These are phyloP conservation scores for Mormyrus iriodes DNA, from an alignment of 2,113 vertebrate genomes.

Conservation along the genomic window DNA sequence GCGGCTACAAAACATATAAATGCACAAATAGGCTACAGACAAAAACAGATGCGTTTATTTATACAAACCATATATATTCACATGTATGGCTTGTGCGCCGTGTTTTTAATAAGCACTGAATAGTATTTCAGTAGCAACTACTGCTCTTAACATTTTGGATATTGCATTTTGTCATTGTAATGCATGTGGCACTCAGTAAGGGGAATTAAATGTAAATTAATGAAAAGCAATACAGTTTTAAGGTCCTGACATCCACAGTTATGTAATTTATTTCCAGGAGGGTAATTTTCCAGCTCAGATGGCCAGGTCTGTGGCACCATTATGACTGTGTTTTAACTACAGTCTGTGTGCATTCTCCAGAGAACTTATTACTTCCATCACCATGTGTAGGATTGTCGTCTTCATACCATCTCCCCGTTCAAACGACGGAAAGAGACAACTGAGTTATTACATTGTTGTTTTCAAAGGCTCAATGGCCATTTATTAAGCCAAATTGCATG, in stretches of 20 bases:
- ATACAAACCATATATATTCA: not conserved
- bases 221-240: not conserved
- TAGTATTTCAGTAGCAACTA: not conserved
- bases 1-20: not conserved
- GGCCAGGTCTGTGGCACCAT: not conserved
- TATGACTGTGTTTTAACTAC: not conserved
- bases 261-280: conserved; percentile 2
- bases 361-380: not conserved
- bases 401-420: not conserved
- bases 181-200: not conserved
- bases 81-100: not conserved
- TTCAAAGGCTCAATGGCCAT: not conserved
- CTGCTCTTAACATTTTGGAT: not conserved
- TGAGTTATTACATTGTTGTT: not conserved
- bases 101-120: not conserved
- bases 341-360: not conserved
- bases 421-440: not conserved
- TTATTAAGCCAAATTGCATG: conserved; percentile 2
- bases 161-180: not conserved
- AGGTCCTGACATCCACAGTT: not conserved
- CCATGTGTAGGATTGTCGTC: not conserved
- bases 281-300: not conserved
- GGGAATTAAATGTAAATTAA: not conserved
- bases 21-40: not conserved
- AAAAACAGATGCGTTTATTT: not conserved